phyloP scores from a whole-genome alignment of 2,888 invertebrate species.

The Tinea pellionella region DNA sequence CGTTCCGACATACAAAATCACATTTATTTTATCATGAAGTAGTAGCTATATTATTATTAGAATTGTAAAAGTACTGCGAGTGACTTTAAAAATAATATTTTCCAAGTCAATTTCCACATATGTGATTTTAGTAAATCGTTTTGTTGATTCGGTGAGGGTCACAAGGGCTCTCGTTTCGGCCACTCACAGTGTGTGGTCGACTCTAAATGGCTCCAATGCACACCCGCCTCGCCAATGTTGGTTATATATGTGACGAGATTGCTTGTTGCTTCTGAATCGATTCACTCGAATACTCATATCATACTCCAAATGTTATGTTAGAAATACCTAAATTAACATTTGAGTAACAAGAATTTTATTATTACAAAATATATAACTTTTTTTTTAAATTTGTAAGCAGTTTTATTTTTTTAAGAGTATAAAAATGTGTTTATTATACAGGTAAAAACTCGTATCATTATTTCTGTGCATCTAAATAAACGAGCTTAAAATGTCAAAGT shows the following conservation, averaged over 20 bases:
- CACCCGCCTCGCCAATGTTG: constrained; percentile 47
- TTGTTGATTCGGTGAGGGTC: constrained; percentile 26
- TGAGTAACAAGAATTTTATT: too few species aligned
- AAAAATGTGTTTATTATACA: too few species aligned
- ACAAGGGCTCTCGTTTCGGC: constrained; percentile 34
- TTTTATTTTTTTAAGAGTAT: too few species aligned
- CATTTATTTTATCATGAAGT: too few species aligned
- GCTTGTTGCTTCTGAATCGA: constrained; percentile 63
- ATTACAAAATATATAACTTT: too few species aligned
- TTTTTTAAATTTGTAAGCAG: too few species aligned
- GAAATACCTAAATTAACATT: too few species aligned
- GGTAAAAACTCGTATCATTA: too few species aligned
- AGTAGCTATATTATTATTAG: too few species aligned
- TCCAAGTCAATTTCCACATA: constrained; percentile 2
- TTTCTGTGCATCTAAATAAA: too few species aligned
- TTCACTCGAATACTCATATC: constrained; percentile 30
- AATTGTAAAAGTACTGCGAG: not conserved
- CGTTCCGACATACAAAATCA: too few species aligned
- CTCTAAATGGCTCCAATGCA: constrained; percentile 54
- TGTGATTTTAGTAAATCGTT: constrained; percentile 26
- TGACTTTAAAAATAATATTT: not conserved
- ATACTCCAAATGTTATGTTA: not conserved
- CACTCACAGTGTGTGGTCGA: constrained; percentile 39
- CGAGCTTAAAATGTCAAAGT: not conserved
- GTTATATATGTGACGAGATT: constrained; percentile 47